Evolutionary conservation across 2,113 vertebrate species (phyloP), one percentile per base, ranked within the genome.

Genomic region (Baryphthengus martii): DNA sequence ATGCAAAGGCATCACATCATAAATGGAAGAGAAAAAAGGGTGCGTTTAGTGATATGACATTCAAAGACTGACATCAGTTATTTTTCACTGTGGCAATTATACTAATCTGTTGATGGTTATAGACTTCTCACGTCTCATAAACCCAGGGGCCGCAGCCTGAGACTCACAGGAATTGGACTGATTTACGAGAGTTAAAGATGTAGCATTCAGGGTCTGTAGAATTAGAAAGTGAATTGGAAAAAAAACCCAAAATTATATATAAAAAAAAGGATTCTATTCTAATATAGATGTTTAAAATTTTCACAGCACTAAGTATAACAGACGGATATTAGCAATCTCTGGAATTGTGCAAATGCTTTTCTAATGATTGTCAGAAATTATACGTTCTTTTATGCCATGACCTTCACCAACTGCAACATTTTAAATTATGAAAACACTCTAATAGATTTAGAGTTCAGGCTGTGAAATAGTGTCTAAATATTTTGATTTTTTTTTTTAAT

Each of bases 291-390:
- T 83, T 90, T 88, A 47, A 91, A 83, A 73, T 24, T 93, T 95
- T 90, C 52, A 72, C 66, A 74, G 55, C 13, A 71, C 28, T 86
- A 77, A 89, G 24, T 17, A 17, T 42, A 88, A 79, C 33, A 80
- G 83, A 78, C 71, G 55, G 73, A 31, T 78, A 25, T 52, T 94
- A 73, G 82, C 83, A 85, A 77, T 94, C 65, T 94, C 66, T 93
- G 67, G 37, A 90, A 87, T 7, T 76, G 28, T 89, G 58, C 75
- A 92, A 88, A 94, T 90, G 56, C 31, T 92, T 89, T 80, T 91
- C 55, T 94, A 88, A 88, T 71, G 56, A 67, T 72, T 93, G 68
- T 84, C 71, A 93, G 72, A 75, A 88, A 90, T 90, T 66, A n/a
- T 56, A 58, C 62, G 82, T 73, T 93, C 74, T 95, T 94, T 93